Conservation (phyloP, 2,797 vertebrate genomes). For the Pogonophryne albipinna region DNA sequence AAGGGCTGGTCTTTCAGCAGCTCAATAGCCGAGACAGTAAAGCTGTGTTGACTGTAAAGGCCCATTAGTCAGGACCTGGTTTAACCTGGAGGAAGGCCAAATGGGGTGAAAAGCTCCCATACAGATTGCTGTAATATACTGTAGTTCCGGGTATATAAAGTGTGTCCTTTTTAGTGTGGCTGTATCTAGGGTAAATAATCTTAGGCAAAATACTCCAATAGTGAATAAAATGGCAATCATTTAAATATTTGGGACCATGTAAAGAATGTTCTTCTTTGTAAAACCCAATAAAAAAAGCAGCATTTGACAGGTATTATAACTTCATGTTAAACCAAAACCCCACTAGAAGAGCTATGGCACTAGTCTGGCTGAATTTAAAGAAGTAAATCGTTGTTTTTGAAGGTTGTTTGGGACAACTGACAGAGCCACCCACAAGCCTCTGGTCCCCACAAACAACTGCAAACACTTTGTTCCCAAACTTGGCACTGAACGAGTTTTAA, state of each 20-base stretch:
- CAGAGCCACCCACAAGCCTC: neutral
- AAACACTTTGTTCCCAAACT: constrained; percentile 19
- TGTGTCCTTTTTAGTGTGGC: neutral
- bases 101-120: constrained; percentile 23
- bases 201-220: neutral
- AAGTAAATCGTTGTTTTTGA: neutral
- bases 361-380: neutral
- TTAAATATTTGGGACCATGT: neutral
- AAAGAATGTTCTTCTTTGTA: constrained; percentile 3
- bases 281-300: neutral
- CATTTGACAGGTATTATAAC: neutral
- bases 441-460: neutral
- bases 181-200: constrained; percentile 15
- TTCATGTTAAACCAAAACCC: neutral
- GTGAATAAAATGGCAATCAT: neutral
- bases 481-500: neutral
- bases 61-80: constrained; percentile 59
- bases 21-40: constrained; percentile 34
- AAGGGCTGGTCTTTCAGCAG: constrained; percentile 34
- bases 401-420: neutral
- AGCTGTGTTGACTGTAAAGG: constrained; percentile 36
- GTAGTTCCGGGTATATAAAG: constrained; percentile 11
- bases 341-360: neutral
- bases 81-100: constrained; percentile 46
- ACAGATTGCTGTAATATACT: constrained; percentile 1